A percentile compares a stretch with the other conserved stretches of the same genome.
These are phyloP conservation scores for Temnothorax rugatulus DNA, from an alignment of 2,888 invertebrate species.

Conservation along the genomic window DNA sequence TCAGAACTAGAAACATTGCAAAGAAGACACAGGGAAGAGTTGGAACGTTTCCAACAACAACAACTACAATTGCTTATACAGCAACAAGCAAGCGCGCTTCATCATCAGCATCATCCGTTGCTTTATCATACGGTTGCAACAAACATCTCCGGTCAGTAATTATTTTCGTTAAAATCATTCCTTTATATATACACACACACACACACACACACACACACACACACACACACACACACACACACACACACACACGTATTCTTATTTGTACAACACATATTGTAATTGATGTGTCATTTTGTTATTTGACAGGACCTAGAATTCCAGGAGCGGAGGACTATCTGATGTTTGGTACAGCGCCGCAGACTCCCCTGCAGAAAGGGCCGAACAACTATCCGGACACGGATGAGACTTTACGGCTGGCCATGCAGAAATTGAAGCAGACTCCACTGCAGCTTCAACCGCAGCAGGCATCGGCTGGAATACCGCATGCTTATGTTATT, in stretches of 20 bases:
- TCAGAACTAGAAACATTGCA: conserved; percentile 86
- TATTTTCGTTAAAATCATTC: background rate
- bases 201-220: too few relatives aligned
- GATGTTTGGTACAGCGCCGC: conserved; percentile 83
- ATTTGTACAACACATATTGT: conserved; percentile 27
- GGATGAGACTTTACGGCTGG: conserved; percentile 84
- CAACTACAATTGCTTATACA: conserved; percentile 84
- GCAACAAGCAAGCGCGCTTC: conserved; percentile 84
- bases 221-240: too few relatives aligned
- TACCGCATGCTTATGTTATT: conserved; percentile 84
- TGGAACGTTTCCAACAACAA: conserved; percentile 85
- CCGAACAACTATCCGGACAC: conserved; percentile 83
- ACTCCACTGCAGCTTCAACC: conserved; percentile 74
- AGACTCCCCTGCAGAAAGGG: conserved; percentile 82
- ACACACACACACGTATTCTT: background rate
- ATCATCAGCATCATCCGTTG: conserved; percentile 84
- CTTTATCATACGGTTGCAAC: conserved; percentile 83
- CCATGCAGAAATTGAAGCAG: conserved; percentile 84
- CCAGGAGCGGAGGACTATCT: conserved; percentile 83
- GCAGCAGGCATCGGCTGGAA: conserved; percentile 76
- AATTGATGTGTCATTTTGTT: conserved; percentile 27
- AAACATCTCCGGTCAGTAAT: conserved; percentile 79
- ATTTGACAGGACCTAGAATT: conserved; percentile 79
- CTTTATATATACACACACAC: too few relatives aligned
- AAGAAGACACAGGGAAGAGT: conserved; percentile 85